Evolutionary conservation across 2,888 invertebrate species (phyloP).

Genomic region (Sceliomorpha sp.): DNA sequence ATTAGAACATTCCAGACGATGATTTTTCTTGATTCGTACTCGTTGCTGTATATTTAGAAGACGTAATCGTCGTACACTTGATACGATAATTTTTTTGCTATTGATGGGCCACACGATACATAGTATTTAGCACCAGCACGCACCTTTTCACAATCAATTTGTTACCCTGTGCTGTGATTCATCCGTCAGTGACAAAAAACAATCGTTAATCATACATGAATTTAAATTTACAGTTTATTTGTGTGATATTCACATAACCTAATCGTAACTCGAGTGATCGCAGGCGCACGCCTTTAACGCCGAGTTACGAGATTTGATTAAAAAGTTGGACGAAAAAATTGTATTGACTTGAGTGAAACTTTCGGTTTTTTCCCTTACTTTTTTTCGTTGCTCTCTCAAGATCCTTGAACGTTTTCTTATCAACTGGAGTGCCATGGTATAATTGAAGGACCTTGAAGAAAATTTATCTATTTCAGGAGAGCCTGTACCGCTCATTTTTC

Average conservation of each 20-base stretch:
- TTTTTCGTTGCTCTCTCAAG: constrained; percentile 8
- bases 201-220: constrained; percentile 17
- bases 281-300: too few relatives aligned
- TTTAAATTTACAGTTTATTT: constrained; percentile 20
- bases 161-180: constrained; percentile 17
- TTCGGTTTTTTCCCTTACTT: not conserved
- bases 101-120: constrained; percentile 38
- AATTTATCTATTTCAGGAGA: constrained; percentile 1
- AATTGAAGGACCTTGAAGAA: constrained; percentile 15
- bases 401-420: constrained; percentile 25
- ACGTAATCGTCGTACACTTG: too few relatives aligned
- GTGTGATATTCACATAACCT: constrained; percentile 6
- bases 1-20: too few relatives aligned
- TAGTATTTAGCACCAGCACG: constrained; percentile 37
- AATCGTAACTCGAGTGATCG: too few relatives aligned
- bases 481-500: not conserved
- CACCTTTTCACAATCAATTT: constrained; percentile 14
- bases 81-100: constrained; percentile 4
- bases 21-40: too few relatives aligned
- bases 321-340: too few relatives aligned
- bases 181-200: constrained; percentile 21
- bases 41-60: too few relatives aligned
- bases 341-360: too few relatives aligned
- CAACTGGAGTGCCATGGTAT: constrained; percentile 12
- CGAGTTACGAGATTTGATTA: too few relatives aligned